Evolutionary conservation across 2,113 vertebrate species (phyloP).

Genomic region (Tretioscincus oriximinensis): DNA sequence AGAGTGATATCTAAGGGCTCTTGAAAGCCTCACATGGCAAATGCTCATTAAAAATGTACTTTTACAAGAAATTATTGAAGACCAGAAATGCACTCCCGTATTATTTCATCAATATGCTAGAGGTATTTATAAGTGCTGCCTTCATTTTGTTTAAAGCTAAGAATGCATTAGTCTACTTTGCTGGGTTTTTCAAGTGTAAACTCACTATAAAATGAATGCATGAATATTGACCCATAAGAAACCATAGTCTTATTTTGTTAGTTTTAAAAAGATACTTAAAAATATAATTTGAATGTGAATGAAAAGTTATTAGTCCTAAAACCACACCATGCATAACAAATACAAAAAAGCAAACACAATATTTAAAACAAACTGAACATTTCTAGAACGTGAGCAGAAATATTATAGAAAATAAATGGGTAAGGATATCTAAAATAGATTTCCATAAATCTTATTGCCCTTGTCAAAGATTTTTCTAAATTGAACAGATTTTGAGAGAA

Average conservation of each 20-base stretch:
- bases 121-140: conserved; percentile 16
- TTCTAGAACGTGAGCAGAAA: no score
- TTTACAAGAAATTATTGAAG: conserved; percentile 25
- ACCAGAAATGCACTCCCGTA: conserved; percentile 1
- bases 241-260: neutral
- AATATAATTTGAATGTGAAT: no score
- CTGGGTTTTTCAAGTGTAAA: neutral
- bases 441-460: no score
- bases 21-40: conserved; percentile 14
- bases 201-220: neutral
- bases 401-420: no score
- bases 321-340: no score
- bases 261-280: no score
- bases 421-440: no score
- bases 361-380: no score
- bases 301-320: no score
- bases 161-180: conserved; percentile 20
- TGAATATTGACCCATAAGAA: neutral
- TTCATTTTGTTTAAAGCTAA: conserved; percentile 3
- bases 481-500: no score
- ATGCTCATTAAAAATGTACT: conserved; percentile 12
- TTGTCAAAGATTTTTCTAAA: no score
- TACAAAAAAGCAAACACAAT: no score
- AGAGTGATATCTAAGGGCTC: conserved; percentile 2
- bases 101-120: conserved; percentile 32